A percentile compares a stretch with the other conserved stretches of the same genome.
Conservation (phyloP, 2,113 vertebrate species). For the Gopherus flavomarginatus region DNA sequence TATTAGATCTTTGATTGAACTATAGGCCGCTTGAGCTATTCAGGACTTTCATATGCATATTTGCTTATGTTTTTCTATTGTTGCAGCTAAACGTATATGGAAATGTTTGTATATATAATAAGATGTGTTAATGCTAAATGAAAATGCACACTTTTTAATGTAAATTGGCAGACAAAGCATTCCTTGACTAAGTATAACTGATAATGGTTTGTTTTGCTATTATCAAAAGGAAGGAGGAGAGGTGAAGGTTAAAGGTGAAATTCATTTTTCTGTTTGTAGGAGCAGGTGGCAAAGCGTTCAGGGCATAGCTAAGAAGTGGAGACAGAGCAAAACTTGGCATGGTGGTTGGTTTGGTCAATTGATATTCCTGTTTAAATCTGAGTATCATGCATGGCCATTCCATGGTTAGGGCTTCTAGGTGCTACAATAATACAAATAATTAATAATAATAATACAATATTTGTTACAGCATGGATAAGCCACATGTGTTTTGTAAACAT, state of each 20-base stretch:
- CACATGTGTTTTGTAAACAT: background rate
- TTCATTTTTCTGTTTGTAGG: background rate
- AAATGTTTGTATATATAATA: conserved; percentile 53
- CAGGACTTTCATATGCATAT: conserved; percentile 45
- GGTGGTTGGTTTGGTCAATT: background rate
- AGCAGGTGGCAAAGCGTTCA: background rate
- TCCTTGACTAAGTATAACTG: conserved; percentile 26
- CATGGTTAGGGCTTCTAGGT: background rate
- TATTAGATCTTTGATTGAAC: conserved; percentile 39
- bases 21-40: background rate
- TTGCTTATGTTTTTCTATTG: conserved; percentile 40
- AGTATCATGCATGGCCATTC: background rate
- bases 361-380: background rate
- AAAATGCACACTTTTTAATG: conserved; percentile 13
- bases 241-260: conserved; percentile 10
- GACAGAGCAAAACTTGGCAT: background rate
- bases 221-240: background rate
- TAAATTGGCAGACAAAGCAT: conserved; percentile 50
- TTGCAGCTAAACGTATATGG: conserved; percentile 27
- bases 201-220: background rate
- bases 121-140: conserved; percentile 37
- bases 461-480: background rate
- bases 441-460: background rate
- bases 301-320: background rate
- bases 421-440: background rate